Base-by-base conservation (phyloP, 2,797 vertebrate genomes). In the Centroberyx gerrardi region DNA sequence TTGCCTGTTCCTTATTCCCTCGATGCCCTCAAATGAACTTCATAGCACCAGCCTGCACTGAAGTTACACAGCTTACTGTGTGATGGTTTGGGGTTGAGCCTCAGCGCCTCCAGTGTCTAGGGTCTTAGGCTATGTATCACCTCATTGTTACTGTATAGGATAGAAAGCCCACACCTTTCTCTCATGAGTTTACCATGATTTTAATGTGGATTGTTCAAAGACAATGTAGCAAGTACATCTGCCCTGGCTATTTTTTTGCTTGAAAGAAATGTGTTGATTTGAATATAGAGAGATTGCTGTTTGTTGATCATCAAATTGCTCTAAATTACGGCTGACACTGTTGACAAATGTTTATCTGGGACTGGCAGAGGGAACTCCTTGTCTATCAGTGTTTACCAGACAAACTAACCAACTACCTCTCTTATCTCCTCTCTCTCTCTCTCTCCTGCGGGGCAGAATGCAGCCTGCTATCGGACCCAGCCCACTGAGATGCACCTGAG, bases 401-500 rank as follows among this genome's bases (percentile, higher is more conserved):
- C 29, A 9, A 64, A 10, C 52, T 67, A 14, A 86, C 46, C 0
- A 52, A 52, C 40, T 8, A 15, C 58, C 13, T 76, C 14, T 68
- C 15, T 51, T 69, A 28, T 33, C 55, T 52, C 9, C 2, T 68
- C 18, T 83, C 14, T 62, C 2, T 56, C 29, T 60, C 4, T 78
- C 0, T 81, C 1, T 79, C 29, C 10, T 66, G 56, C 80, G 40
- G 42, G 5, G 68, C 78, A 88, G 85, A 61, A 83, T 85, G 82
- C 82, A 42, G 27, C 70, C 40, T 51, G 63, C 17, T 8, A 7
- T 60, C 0, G 56, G 38, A 46, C 65, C 72, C 44, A 5, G 62
- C 62, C 77, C 74, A 22, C 48, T 74, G 84, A 84, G 75, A 85
- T 85, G 88, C 61, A 80, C 53, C 78, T 78, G 80, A 86, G 52